Percentiles rank a stretch among this genome's conserved stretches.
These are phyloP conservation scores for Blennius ocellaris DNA, from an alignment of 2,113 vertebrate species.

Conservation along the genomic window DNA sequence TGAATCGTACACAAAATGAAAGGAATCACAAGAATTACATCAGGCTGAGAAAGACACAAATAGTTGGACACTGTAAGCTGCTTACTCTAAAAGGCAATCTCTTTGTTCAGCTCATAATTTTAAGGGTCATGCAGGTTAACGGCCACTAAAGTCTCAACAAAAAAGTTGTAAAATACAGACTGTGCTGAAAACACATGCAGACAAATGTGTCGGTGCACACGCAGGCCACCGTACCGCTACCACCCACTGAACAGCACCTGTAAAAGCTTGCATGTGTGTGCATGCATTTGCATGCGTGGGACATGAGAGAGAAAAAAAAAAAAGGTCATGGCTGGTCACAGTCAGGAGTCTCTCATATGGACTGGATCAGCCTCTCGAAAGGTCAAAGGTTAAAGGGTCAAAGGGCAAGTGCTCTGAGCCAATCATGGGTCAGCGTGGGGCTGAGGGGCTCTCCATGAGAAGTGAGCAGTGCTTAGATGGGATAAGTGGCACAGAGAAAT, in stretches of 20 bases:
- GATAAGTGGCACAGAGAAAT: slow-evolving; percentile 58
- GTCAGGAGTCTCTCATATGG: slow-evolving; percentile 78
- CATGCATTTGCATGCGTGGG: slow-evolving; percentile 18
- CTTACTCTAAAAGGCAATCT: slow-evolving; percentile 21
- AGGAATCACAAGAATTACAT: too few relatives aligned
- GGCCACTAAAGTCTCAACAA: slow-evolving; percentile 34
- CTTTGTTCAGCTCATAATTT: slow-evolving; percentile 24
- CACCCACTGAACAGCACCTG: slow-evolving; percentile 62
- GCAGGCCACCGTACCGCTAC: slow-evolving; percentile 38
- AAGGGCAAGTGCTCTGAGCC: slow-evolving; percentile 63
- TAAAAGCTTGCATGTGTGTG: slow-evolving; percentile 20
- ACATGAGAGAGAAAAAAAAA: slow-evolving; percentile 17
- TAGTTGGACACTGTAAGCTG: slow-evolving; percentile 16
- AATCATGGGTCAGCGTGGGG: slow-evolving; percentile 62
- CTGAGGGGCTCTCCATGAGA: slow-evolving; percentile 62
- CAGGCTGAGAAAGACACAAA: slow-evolving; percentile 14
- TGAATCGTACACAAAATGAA: too few relatives aligned
- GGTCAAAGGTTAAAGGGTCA: slow-evolving; percentile 61
- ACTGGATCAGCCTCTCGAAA: slow-evolving; percentile 70
- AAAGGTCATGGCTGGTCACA: slow-evolving; percentile 65
- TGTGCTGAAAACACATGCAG: slow-evolving; percentile 13
- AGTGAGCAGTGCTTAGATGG: slow-evolving; percentile 58
- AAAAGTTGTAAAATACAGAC: slow-evolving; percentile 36
- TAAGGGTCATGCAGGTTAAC: slow-evolving; percentile 2
- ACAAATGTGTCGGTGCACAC: slow-evolving; percentile 14